Evolutionary conservation across 2,888 invertebrate genomes (phyloP).

Genomic region (Drosophila leonis): DNA sequence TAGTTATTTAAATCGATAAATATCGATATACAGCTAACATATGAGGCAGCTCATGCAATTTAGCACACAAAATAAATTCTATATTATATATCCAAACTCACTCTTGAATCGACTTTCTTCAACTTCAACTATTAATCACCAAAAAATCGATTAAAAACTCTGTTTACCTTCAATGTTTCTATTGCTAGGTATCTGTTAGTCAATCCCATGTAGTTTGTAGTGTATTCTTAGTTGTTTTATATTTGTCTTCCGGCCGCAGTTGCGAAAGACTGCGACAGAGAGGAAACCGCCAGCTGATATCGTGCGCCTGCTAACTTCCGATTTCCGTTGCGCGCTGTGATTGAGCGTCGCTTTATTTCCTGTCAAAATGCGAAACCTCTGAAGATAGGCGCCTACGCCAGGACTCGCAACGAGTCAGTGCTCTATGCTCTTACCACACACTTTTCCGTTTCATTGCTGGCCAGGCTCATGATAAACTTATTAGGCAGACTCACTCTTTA

Average conservation of each 20-base stretch:
- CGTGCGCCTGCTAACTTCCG: conserved; percentile 78
- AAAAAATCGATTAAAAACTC: background rate
- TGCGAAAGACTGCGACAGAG: conserved; percentile 41
- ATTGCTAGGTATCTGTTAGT: conserved; percentile 1
- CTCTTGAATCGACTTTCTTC: too few species aligned
- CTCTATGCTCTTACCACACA: conserved; percentile 8
- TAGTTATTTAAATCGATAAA: background rate
- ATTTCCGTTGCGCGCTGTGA: conserved; percentile 74
- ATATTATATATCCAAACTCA: too few species aligned
- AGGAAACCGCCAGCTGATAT: conserved; percentile 74
- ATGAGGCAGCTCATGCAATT: too few species aligned
- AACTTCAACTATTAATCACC: background rate
- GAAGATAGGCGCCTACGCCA: conserved; percentile 43
- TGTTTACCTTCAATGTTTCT: background rate
- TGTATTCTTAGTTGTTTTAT: conserved; percentile 11
- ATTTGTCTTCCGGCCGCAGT: conserved; percentile 11
- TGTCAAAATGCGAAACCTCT: conserved; percentile 56
- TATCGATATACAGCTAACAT: background rate
- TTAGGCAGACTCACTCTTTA: conserved; percentile 49
- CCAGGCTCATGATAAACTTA: conserved; percentile 68
- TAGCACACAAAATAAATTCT: too few species aligned
- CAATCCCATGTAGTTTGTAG: background rate
- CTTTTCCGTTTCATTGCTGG: conserved; percentile 20
- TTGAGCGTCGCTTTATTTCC: conserved; percentile 76
- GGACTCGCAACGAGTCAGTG: conserved; percentile 1